A percentile compares a stretch with the other conserved stretches of the same genome.
These are phyloP conservation scores for Drosophila austrosaltans DNA, from an alignment of 2,888 invertebrate genomes.

Conservation along the genomic window DNA sequence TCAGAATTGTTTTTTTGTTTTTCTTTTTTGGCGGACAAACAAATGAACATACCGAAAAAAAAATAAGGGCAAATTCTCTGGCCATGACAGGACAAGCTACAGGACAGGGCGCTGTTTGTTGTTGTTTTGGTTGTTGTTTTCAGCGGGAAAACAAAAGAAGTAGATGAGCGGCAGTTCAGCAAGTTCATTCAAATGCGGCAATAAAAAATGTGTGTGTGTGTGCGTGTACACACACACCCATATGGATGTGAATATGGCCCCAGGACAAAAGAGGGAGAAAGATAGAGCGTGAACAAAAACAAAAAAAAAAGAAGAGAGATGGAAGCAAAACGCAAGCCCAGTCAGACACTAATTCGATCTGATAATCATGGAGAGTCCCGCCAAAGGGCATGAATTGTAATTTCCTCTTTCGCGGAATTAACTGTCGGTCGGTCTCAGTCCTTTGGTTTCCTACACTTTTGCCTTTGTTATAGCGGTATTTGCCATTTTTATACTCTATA, in stretches of 20 bases:
- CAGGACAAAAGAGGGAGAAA: constrained; percentile 37
- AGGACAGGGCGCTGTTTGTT: constrained; percentile 28
- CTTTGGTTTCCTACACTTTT: constrained; percentile 44
- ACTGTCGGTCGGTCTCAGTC: constrained; percentile 75
- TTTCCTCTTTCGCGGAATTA: constrained; percentile 83
- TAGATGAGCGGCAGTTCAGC: constrained; percentile 42
- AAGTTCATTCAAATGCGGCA: constrained; percentile 74
- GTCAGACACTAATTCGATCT: constrained; percentile 83
- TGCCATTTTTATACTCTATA: constrained; percentile 6
- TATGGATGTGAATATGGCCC: constrained; percentile 40
- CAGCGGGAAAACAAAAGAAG: constrained; percentile 48
- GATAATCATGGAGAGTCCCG: constrained; percentile 82
- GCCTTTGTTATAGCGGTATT: constrained; percentile 48
- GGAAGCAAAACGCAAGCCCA: constrained; percentile 50
- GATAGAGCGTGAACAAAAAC: constrained; percentile 14
- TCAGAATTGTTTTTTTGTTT: constrained; percentile 23
- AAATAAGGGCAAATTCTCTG: constrained; percentile 59
- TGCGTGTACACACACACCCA: constrained; percentile 19
- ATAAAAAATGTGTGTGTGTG: constrained; percentile 57
- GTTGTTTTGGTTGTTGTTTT: constrained; percentile 26
- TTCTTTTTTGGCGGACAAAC: constrained; percentile 8
- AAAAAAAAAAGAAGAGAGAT: constrained; percentile 15
- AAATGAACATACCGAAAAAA: constrained; percentile 36
- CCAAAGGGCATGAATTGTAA: constrained; percentile 83
- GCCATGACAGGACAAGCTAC: constrained; percentile 60